Conservation (phyloP, 2,113 vertebrate genomes). For the Uria lomvia region DNA sequence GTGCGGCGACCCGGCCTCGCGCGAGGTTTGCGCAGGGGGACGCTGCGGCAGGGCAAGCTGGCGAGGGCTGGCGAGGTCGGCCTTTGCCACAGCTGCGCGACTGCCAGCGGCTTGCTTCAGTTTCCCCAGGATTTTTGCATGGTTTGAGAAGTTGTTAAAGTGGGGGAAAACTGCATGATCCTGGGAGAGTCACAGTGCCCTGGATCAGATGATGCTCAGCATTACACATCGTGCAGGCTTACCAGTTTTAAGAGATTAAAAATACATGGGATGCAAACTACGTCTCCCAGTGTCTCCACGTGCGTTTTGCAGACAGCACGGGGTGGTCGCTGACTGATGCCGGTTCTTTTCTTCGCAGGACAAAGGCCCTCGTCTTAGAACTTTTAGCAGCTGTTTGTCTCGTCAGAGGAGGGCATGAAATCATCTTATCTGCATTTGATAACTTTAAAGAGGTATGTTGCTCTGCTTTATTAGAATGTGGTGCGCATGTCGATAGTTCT, state of each 20-base stretch:
- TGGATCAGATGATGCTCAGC: background rate
- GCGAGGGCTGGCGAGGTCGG: background rate
- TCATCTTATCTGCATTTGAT: slow-evolving; percentile 93
- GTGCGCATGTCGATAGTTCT: fast-evolving
- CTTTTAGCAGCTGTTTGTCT: slow-evolving; percentile 93
- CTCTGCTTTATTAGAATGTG: background rate
- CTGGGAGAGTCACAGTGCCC: background rate
- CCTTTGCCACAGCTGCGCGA: background rate
- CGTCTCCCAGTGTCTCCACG: background rate
- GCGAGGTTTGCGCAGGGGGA: background rate
- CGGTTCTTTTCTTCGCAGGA: slow-evolving; percentile 73
- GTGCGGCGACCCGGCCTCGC: background rate
- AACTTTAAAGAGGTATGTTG: slow-evolving; percentile 93
- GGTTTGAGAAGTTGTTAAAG: background rate
- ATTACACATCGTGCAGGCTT: background rate
- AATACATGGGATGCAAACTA: background rate
- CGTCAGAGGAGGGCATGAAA: slow-evolving; percentile 95
- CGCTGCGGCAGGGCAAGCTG: background rate
- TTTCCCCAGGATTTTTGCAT: background rate
- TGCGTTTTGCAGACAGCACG: background rate
- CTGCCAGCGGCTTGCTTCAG: background rate
- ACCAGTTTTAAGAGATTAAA: background rate
- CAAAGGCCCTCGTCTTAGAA: slow-evolving; percentile 94
- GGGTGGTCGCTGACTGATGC: background rate
- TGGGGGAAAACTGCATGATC: background rate